A percentile compares a stretch with the other conserved stretches of the same genome.
These are phyloP conservation scores for Bombylius major DNA, from an alignment of 2,888 invertebrate species.

Conservation along the genomic window DNA sequence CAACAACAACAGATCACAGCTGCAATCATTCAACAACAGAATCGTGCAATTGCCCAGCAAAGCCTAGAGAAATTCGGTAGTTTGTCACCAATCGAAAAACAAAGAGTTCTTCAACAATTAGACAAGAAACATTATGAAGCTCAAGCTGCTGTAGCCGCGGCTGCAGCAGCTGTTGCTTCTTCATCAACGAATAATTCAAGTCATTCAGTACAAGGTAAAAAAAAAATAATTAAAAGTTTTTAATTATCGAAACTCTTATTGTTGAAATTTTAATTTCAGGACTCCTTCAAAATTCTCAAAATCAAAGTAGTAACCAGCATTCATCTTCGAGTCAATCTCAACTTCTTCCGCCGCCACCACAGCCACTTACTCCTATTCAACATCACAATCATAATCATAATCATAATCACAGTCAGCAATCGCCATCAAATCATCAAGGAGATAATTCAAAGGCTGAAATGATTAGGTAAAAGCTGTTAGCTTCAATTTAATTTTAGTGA, in stretches of 20 bases:
- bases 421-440: constrained; percentile 19
- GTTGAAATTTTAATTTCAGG: neutral
- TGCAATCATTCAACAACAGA: constrained; percentile 53
- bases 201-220: constrained; percentile 4
- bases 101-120: constrained; percentile 41
- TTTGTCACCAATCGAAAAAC: constrained; percentile 42
- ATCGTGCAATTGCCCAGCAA: constrained; percentile 45
- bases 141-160: constrained; percentile 24
- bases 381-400: neutral
- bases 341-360: constrained; percentile 15
- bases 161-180: constrained; percentile 28
- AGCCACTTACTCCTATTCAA: neutral
- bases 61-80: constrained; percentile 49
- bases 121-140: constrained; percentile 36
- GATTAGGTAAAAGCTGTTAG: neutral
- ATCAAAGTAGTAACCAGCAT: constrained; percentile 14
- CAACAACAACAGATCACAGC: constrained; percentile 53
- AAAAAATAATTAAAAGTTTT: neutral
- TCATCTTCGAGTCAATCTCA: constrained; percentile 21
- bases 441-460: constrained; percentile 1
- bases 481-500: too few species aligned
- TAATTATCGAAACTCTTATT: neutral
- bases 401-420: constrained; percentile 14
- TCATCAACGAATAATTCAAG: constrained; percentile 21
- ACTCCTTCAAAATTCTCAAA: constrained; percentile 2